A percentile compares a stretch with the other conserved stretches of the same genome.
phyloP scores from a whole-genome alignment of 2,113 vertebrate species.

The Sebastes fasciatus region DNA sequence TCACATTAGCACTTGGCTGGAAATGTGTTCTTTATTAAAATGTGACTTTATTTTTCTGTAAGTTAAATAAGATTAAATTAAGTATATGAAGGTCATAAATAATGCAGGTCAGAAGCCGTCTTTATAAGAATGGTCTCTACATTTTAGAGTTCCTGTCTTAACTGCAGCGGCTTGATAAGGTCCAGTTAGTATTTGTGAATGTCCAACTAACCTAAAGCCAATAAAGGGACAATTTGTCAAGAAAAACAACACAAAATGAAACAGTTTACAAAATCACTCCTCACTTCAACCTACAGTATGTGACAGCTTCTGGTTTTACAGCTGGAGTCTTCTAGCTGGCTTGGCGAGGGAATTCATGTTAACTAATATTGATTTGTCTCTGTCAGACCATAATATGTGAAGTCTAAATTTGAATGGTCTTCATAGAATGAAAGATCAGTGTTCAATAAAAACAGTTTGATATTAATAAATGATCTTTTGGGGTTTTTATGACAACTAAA shows the following conservation, averaged over 20 bases:
- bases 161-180: neutral
- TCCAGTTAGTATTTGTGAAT: conserved; percentile 6
- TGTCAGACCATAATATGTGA: neutral
- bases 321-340: neutral
- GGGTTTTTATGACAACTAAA: neutral
- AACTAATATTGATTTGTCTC: neutral
- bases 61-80: conserved; percentile 29
- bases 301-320: neutral
- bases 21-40: conserved; percentile 24
- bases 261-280: neutral
- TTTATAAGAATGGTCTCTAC: neutral
- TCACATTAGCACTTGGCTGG: conserved; percentile 22
- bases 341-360: neutral
- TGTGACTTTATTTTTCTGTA: conserved; percentile 58
- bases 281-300: neutral
- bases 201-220: neutral
- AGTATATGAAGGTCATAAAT: conserved; percentile 34
- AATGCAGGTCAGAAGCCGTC: neutral
- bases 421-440: neutral
- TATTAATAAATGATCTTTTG: neutral
- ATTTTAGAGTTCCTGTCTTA: neutral
- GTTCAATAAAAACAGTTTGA: conserved; percentile 61
- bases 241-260: neutral
- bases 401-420: conserved; percentile 23
- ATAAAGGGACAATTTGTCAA: neutral